phyloP scores from a whole-genome alignment of 2,888 invertebrate genomes.

The Notocelia uddmanniana region DNA sequence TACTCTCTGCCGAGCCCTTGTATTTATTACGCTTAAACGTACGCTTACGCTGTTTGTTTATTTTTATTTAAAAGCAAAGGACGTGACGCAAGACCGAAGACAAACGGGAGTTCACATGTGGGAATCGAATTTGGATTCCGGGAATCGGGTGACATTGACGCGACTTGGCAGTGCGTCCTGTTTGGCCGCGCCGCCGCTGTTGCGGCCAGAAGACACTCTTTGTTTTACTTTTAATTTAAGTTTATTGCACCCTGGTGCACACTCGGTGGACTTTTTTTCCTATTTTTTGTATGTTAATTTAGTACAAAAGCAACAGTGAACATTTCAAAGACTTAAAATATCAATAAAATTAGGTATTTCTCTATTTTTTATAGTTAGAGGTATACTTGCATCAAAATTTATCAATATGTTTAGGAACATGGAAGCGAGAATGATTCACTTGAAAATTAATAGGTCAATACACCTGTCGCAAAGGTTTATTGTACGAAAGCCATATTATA shows the following conservation, averaged over 20 bases:
- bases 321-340: too few relatives aligned
- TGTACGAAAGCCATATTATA: background rate
- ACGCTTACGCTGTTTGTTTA: too few relatives aligned
- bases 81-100: conserved; percentile 5
- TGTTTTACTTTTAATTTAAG: conserved; percentile 25
- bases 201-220: conserved; percentile 15
- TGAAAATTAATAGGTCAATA: background rate
- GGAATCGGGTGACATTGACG: conserved; percentile 38
- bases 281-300: background rate
- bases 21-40: too few relatives aligned
- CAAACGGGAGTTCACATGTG: background rate
- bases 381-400: too few relatives aligned
- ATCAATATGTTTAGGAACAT: background rate
- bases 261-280: background rate
- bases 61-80: conserved; percentile 27
- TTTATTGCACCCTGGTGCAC: conserved; percentile 17
- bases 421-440: background rate
- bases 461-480: background rate
- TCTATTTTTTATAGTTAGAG: too few relatives aligned
- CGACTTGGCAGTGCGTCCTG: conserved; percentile 28
- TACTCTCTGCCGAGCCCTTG: too few relatives aligned
- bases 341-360: too few relatives aligned
- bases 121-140: conserved; percentile 33
- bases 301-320: too few relatives aligned
- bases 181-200: background rate